phyloP scores from a whole-genome alignment of 1,140 invertebrate genomes.

The Lucilia sericata region DNA sequence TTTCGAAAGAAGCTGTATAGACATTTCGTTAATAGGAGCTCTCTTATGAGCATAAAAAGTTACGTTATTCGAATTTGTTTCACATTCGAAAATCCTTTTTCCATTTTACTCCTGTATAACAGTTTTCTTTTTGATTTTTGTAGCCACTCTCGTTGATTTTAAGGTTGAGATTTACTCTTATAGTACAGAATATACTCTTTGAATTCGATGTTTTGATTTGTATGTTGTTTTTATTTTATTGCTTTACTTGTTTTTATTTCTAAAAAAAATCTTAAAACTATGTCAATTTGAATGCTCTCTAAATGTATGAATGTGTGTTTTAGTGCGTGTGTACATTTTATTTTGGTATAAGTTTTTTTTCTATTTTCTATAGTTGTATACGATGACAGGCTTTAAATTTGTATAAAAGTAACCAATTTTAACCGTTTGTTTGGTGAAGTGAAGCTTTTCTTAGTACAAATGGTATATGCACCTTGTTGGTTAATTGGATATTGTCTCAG shows the following conservation, averaged over 20 bases:
- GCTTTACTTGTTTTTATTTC: not conserved
- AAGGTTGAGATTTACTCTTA: not conserved
- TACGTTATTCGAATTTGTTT: not conserved
- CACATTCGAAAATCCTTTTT: not conserved
- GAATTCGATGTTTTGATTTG: not conserved
- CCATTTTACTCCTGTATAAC: not conserved
- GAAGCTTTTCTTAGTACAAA: too few species aligned
- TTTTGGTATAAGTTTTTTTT: not conserved
- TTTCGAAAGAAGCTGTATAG: not conserved
- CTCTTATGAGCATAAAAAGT: too few species aligned
- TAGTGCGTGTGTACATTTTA: not conserved
- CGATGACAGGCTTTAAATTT: too few species aligned
- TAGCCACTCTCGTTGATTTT: not conserved
- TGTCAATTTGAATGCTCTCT: slow-evolving; percentile 1
- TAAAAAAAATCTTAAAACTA: not conserved
- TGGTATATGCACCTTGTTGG: too few species aligned
- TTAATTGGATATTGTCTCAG: too few species aligned
- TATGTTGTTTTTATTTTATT: slow-evolving; percentile 8
- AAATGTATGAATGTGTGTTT: not conserved
- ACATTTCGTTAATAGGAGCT: not conserved
- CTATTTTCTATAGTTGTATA: too few species aligned
- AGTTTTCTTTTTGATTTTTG: not conserved
- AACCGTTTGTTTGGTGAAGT: too few species aligned
- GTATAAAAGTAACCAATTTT: too few species aligned
- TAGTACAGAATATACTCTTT: not conserved